phyloP scores from a whole-genome alignment of 2,888 invertebrate species.

The Latrodectus elegans region DNA sequence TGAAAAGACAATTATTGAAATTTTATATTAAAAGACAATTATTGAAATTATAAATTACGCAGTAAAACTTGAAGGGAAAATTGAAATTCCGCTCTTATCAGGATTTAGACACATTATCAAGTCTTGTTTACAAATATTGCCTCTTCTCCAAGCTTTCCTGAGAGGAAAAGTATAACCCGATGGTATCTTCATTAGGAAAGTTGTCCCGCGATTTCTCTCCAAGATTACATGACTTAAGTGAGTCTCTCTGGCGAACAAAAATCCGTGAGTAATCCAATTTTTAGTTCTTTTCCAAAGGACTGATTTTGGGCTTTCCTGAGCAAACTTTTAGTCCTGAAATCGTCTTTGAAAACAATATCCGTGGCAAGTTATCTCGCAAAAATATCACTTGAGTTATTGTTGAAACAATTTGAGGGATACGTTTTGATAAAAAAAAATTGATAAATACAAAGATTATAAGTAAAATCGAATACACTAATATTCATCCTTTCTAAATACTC shows the following conservation, averaged over 20 bases:
- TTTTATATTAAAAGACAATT: slow-evolving; percentile 62
- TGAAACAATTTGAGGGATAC: background rate
- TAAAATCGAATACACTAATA: too few species aligned
- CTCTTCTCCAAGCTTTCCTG: slow-evolving; percentile 37
- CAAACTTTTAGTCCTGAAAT: too few species aligned
- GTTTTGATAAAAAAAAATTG: too few species aligned
- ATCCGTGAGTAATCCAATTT: slow-evolving; percentile 67
- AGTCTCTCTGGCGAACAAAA: slow-evolving; percentile 64
- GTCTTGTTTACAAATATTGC: slow-evolving; percentile 69
- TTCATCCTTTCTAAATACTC: too few species aligned
- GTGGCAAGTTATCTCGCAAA: too few species aligned
- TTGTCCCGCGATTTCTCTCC: slow-evolving; percentile 34
- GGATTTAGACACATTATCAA: slow-evolving; percentile 69
- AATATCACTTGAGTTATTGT: too few species aligned
- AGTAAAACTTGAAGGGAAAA: slow-evolving; percentile 61
- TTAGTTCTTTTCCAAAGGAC: slow-evolving; percentile 60
- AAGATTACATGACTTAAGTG: slow-evolving; percentile 68
- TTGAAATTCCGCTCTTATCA: slow-evolving; percentile 60
- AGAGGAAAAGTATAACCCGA: slow-evolving; percentile 63
- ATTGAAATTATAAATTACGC: slow-evolving; percentile 69
- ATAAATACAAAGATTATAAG: too few species aligned
- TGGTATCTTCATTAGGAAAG: slow-evolving; percentile 66
- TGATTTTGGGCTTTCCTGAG: slow-evolving; percentile 10
- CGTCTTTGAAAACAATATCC: too few species aligned
- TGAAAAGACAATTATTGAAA: slow-evolving; percentile 64